Evolutionary conservation across 2,888 invertebrate species (phyloP).

Genomic region (Choristoneura rosaceana): DNA sequence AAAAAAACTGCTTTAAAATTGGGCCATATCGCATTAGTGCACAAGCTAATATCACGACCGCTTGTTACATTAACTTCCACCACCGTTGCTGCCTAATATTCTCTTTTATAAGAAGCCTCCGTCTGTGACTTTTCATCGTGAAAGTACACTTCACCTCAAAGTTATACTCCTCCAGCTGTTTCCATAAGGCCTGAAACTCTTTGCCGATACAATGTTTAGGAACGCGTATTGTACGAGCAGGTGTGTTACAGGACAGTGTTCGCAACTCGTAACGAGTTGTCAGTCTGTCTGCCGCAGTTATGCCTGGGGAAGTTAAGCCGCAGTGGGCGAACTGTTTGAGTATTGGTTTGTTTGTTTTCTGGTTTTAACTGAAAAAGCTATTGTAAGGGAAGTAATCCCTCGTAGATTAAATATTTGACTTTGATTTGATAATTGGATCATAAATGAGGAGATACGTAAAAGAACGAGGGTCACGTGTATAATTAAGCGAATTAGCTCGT

Average conservation of each 20-base stretch:
- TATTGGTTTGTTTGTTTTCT: not conserved
- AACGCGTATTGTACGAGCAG: not conserved
- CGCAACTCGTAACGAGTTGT: slow-evolving; percentile 33
- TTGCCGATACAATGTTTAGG: slow-evolving; percentile 10
- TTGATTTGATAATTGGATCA: too few species aligned
- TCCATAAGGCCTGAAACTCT: slow-evolving; percentile 4
- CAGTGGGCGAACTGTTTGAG: slow-evolving; percentile 5
- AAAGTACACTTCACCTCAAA: not conserved
- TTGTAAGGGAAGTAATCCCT: too few species aligned
- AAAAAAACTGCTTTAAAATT: too few species aligned
- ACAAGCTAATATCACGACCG: too few species aligned
- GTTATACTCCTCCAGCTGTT: not conserved
- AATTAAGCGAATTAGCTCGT: too few species aligned
- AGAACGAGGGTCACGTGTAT: too few species aligned
- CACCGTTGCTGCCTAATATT: not conserved
- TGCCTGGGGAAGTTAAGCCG: slow-evolving; percentile 14
- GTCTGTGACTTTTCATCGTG: not conserved
- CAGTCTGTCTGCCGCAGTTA: slow-evolving; percentile 13
- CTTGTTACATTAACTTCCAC: not conserved
- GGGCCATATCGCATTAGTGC: too few species aligned
- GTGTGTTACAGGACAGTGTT: slow-evolving; percentile 11
- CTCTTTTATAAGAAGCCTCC: not conserved
- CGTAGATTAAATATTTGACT: too few species aligned
- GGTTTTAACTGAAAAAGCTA: not conserved
- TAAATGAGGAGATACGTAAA: too few species aligned